phyloP scores from a whole-genome alignment of 1,140 invertebrate species.

The Ceratosolen fusciceps region DNA sequence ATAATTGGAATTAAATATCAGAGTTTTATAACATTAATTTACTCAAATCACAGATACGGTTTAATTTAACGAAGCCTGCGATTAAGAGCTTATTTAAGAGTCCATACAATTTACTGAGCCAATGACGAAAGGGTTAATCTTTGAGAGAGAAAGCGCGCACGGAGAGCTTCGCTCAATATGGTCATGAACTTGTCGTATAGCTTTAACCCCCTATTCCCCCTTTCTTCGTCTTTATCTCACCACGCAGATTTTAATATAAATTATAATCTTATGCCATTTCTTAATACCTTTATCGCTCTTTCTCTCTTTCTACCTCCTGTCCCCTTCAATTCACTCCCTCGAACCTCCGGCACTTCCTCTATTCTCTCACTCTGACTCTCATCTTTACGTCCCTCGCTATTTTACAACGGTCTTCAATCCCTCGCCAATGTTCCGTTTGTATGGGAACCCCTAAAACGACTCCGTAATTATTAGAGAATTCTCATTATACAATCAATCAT shows the following conservation, averaged over 20 bases:
- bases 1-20: background rate
- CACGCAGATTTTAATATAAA: slow-evolving; percentile 72
- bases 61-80: slow-evolving; percentile 46
- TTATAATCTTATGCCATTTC: slow-evolving; percentile 72
- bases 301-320: slow-evolving; percentile 28
- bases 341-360: background rate
- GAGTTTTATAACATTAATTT: slow-evolving; percentile 10
- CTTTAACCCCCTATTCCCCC: slow-evolving; percentile 29
- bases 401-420: slow-evolving; percentile 36
- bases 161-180: slow-evolving; percentile 43
- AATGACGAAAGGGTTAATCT: slow-evolving; percentile 66
- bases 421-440: slow-evolving; percentile 49
- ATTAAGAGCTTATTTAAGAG: slow-evolving; percentile 50
- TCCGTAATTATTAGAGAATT: slow-evolving; percentile 70
- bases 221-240: slow-evolving; percentile 67
- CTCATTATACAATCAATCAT: slow-evolving; percentile 71
- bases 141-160: slow-evolving; percentile 51
- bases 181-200: slow-evolving; percentile 49
- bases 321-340: slow-evolving; percentile 39
- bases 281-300: slow-evolving; percentile 63
- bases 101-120: slow-evolving; percentile 53
- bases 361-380: background rate
- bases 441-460: slow-evolving; percentile 58
- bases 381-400: background rate
- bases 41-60: slow-evolving; percentile 34